phyloP scores from a whole-genome alignment of 2,797 vertebrate genomes.

The Fratercula arctica region DNA sequence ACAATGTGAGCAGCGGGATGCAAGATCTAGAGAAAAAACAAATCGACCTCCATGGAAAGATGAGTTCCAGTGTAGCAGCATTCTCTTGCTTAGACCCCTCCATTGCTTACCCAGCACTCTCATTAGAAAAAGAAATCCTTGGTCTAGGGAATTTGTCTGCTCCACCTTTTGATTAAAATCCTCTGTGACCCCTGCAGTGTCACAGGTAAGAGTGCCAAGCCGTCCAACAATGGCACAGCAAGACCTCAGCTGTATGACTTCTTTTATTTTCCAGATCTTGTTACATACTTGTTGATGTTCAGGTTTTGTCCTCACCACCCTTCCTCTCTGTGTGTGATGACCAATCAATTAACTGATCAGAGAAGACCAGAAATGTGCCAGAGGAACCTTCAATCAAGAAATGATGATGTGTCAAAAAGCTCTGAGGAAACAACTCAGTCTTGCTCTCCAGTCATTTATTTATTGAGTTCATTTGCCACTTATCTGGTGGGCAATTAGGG shows the following conservation, averaged over 20 bases:
- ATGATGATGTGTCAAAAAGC: not conserved
- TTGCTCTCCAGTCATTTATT: not conserved
- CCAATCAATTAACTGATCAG: not conserved
- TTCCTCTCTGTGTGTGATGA: not conserved
- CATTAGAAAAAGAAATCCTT: not conserved
- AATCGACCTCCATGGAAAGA: rapidly evolving
- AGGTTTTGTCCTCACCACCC: not conserved
- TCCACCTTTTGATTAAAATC: not conserved
- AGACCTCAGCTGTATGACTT: not conserved
- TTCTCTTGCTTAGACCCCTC: not conserved
- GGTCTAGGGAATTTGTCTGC: not conserved
- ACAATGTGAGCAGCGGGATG: not conserved
- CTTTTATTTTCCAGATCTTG: not conserved
- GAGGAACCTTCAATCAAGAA: not conserved
- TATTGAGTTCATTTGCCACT: not conserved
- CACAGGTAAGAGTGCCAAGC: not conserved
- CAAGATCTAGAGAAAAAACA: not conserved
- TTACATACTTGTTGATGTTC: not conserved
- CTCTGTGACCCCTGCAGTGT: not conserved
- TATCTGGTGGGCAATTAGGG: not conserved
- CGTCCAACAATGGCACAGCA: not conserved
- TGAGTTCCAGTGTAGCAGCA: not conserved
- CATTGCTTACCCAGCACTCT: not conserved
- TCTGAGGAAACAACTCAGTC: not conserved
- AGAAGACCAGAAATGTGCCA: not conserved